A percentile compares a stretch with the other conserved stretches of the same genome.
Evolutionary conservation across 2,113 vertebrate species (phyloP).

Genomic region (Mobula birostris): DNA sequence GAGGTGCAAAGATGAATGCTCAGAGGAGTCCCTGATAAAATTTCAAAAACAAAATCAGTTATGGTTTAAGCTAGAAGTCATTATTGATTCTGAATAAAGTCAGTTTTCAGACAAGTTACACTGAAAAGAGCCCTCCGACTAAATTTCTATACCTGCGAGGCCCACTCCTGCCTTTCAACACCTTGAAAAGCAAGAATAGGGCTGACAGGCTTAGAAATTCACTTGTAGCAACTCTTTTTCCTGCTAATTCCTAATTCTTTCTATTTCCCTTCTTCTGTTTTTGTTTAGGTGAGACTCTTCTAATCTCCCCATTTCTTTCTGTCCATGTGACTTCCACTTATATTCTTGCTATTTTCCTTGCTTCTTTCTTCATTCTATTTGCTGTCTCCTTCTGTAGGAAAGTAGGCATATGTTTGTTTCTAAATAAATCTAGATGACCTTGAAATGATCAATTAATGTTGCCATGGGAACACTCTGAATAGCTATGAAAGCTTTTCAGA

Average conservation of each 20-base stretch:
- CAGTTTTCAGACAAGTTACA: no score
- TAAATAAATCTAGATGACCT: slow-evolving; percentile 28
- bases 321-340: neutral
- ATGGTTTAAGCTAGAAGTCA: no score
- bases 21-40: no score
- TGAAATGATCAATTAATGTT: slow-evolving; percentile 31
- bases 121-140: no score
- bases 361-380: neutral
- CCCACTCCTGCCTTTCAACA: no score
- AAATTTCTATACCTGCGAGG: no score
- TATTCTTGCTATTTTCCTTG: neutral
- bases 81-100: no score
- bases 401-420: neutral
- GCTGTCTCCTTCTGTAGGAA: neutral
- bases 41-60: no score
- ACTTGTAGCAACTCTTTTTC: no score
- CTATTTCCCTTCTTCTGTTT: neutral
- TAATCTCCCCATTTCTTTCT: neutral
- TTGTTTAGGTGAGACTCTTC: neutral
- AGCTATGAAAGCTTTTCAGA: slow-evolving; percentile 10
- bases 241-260: neutral
- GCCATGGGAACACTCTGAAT: slow-evolving; percentile 23
- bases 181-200: no score
- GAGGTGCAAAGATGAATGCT: no score
- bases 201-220: no score